These are phyloP conservation scores for Leptinotarsa juncta DNA, from an alignment of 2,888 invertebrate species.

Conservation along the genomic window DNA sequence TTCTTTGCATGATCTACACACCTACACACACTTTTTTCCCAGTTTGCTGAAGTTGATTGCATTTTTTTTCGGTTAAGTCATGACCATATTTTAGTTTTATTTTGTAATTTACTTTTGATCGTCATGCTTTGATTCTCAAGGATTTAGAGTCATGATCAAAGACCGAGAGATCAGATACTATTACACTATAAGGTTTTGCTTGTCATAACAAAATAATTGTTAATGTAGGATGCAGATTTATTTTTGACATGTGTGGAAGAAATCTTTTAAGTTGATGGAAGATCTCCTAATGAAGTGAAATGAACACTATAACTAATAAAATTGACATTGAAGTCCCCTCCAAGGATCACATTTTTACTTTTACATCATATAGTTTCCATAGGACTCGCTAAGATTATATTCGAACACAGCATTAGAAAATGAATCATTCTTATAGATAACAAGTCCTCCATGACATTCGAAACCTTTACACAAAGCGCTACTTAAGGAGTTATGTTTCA, in stretches of 20 bases:
- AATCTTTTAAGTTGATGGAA: neutral
- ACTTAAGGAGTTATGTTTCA: no score
- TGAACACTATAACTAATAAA: constrained; percentile 1
- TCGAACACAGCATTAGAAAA: neutral
- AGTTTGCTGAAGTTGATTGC: neutral
- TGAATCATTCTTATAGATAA: neutral
- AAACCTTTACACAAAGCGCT: no score
- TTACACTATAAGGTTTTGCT: neutral
- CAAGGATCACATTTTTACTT: neutral
- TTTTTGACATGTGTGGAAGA: neutral
- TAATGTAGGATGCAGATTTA: neutral
- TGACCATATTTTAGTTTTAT: neutral
- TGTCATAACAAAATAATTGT: neutral
- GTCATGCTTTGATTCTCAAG: neutral
- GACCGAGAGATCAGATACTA: neutral
- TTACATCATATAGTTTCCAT: neutral
- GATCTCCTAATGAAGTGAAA: neutral
- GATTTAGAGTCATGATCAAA: neutral
- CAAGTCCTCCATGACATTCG: no score
- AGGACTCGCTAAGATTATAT: neutral
- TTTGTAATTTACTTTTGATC: neutral
- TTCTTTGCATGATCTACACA: no score
- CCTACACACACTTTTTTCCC: neutral
- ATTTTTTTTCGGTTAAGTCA: neutral
- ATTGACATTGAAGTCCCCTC: neutral